These are phyloP conservation scores for Drosophila borealis DNA, from an alignment of 2,888 invertebrate genomes.

Conservation along the genomic window DNA sequence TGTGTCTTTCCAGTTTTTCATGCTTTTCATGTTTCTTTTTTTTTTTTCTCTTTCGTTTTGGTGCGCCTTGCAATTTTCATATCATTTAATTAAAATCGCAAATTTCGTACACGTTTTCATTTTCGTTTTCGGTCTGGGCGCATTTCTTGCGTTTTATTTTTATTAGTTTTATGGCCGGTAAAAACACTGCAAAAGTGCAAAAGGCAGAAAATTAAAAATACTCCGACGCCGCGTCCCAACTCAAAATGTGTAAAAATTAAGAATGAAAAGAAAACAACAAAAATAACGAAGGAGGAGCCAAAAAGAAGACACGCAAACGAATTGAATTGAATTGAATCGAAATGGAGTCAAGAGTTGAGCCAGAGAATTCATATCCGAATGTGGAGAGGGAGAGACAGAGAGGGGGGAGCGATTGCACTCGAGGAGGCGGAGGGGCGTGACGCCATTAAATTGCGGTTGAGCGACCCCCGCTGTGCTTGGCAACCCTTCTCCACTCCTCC, in stretches of 20 bases:
- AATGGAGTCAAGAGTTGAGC: constrained; percentile 35
- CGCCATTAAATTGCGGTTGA: constrained; percentile 73
- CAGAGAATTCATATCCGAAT: constrained; percentile 13
- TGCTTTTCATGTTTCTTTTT: constrained; percentile 21
- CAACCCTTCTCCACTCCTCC: constrained; percentile 19
- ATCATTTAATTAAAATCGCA: constrained; percentile 80
- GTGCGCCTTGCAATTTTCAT: constrained; percentile 75
- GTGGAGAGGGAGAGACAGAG: not conserved
- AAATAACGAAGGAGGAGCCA: not conserved
- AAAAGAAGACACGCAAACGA: constrained; percentile 40
- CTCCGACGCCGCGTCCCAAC: constrained; percentile 56
- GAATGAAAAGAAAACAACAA: constrained; percentile 14
- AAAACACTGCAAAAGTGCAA: constrained; percentile 73
- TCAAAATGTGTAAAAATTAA: constrained; percentile 45
- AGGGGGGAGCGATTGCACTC: not conserved
- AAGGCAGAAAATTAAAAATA: constrained; percentile 81
- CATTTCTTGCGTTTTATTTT: constrained; percentile 60
- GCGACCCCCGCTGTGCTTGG: constrained; percentile 32
- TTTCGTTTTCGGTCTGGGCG: constrained; percentile 65
- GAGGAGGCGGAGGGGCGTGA: constrained; percentile 72
- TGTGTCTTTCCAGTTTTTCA: constrained; percentile 24
- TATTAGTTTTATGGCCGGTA: constrained; percentile 24
- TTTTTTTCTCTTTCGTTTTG: constrained; percentile 38
- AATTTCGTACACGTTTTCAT: constrained; percentile 81
- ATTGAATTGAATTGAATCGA: constrained; percentile 49